Percentiles rank a stretch among this genome's conserved stretches.
These are phyloP conservation scores for Teleogryllus oceanicus DNA, from an alignment of 2,888 invertebrate species.

Conservation along the genomic window DNA sequence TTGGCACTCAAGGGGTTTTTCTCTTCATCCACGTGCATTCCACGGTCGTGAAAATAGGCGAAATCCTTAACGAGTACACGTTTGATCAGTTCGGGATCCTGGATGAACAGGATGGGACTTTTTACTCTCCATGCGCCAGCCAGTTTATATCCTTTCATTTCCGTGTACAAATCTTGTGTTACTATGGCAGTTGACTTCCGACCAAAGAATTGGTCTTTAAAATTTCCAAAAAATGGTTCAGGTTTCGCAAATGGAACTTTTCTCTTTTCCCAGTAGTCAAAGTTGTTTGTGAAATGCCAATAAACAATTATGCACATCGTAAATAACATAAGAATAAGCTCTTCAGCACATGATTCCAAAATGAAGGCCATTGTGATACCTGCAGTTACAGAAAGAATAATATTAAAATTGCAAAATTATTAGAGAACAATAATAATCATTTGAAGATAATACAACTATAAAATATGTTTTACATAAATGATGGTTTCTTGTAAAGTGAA, in stretches of 20 bases:
- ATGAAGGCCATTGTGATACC: slow-evolving; percentile 36
- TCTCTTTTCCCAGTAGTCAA: slow-evolving; percentile 56
- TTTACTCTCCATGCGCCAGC: slow-evolving; percentile 30
- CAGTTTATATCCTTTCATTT: slow-evolving; percentile 35
- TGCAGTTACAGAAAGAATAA: no score
- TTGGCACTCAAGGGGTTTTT: slow-evolving; percentile 60
- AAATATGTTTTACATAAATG: no score
- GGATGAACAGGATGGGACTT: slow-evolving; percentile 58
- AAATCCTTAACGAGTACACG: slow-evolving; percentile 61
- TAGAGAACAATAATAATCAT: no score
- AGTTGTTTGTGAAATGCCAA: slow-evolving; percentile 24
- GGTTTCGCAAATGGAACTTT: slow-evolving; percentile 57
- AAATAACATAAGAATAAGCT: slow-evolving; percentile 3
- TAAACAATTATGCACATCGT: slow-evolving; percentile 25
- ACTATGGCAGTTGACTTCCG: slow-evolving; percentile 60
- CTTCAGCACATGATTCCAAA: slow-evolving; percentile 35
- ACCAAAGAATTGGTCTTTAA: slow-evolving; percentile 54
- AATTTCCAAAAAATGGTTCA: slow-evolving; percentile 61
- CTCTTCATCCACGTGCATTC: slow-evolving; percentile 58
- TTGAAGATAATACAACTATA: no score
- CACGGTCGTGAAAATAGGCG: slow-evolving; percentile 63
- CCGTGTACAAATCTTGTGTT: slow-evolving; percentile 57
- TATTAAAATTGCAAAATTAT: no score
- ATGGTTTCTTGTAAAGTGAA: no score
- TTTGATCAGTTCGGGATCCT: slow-evolving; percentile 59